phyloP scores from a whole-genome alignment of 2,888 invertebrate species.

The Syrista parreyssii region DNA sequence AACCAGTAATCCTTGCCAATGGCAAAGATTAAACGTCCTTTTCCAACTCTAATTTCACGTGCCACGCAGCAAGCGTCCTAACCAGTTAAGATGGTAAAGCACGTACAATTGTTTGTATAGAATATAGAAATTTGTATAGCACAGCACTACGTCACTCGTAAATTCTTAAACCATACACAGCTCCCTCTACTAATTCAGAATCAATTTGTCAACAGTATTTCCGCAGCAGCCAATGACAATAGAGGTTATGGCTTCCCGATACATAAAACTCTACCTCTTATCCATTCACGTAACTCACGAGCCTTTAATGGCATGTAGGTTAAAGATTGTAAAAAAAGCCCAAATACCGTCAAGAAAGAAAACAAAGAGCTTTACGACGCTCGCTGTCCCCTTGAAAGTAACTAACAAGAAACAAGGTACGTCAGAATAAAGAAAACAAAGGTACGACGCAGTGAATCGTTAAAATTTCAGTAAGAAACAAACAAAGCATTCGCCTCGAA shows the following conservation, averaged over 20 bases:
- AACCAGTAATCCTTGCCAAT: neutral
- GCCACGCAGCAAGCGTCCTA: neutral
- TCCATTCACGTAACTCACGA: neutral
- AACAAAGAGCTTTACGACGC: neutral
- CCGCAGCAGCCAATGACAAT: neutral
- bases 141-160: neutral
- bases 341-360: neutral
- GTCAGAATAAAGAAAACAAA: neutral
- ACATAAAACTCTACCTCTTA: neutral
- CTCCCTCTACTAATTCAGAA: neutral
- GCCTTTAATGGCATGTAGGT: neutral
- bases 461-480: too few species aligned
- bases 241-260: neutral
- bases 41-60: neutral
- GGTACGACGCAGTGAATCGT: too few species aligned
- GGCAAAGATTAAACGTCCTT: neutral
- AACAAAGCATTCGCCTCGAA: too few species aligned
- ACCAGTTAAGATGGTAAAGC: neutral
- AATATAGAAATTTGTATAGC: too few species aligned
- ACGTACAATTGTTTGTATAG: neutral
- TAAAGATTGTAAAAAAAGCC: neutral
- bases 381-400: neutral
- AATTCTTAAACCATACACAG: neutral
- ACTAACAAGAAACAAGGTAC: neutral
- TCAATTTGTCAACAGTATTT: neutral